Evolutionary conservation across 2,888 invertebrate species (phyloP).

Genomic region (Epistrophella euchroma): DNA sequence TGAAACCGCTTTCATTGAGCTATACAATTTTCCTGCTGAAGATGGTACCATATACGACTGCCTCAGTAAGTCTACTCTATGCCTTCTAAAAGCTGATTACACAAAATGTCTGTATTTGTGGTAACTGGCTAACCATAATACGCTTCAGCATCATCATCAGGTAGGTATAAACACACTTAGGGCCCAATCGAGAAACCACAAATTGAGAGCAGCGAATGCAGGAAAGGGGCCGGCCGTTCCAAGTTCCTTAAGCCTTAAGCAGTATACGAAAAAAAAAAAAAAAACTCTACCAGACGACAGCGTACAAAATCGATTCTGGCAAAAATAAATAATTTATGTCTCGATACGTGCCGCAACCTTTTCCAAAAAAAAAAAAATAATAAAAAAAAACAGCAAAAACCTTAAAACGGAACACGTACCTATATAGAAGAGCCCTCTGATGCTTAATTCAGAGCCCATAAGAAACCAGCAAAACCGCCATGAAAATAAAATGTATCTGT

Average conservation of each 20-base stretch:
- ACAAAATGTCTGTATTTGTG: slow-evolving; percentile 75
- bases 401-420: slow-evolving; percentile 38
- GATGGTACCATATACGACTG: not conserved
- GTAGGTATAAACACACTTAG: slow-evolving; percentile 44
- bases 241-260: slow-evolving; percentile 42
- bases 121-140: slow-evolving; percentile 29
- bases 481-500: slow-evolving; percentile 76
- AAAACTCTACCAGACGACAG: slow-evolving; percentile 57
- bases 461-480: slow-evolving; percentile 70
- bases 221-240: slow-evolving; percentile 70
- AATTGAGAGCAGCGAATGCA: slow-evolving; percentile 70
- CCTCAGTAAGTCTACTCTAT: not conserved
- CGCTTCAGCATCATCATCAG: slow-evolving; percentile 28
- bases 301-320: slow-evolving; percentile 75
- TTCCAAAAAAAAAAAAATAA: slow-evolving; percentile 29
- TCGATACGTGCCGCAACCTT: slow-evolving; percentile 61
- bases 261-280: slow-evolving; percentile 22
- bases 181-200: slow-evolving; percentile 69
- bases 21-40: slow-evolving; percentile 31
- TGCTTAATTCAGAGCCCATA: slow-evolving; percentile 54
- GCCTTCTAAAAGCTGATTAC: slow-evolving; percentile 59
- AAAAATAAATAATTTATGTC: slow-evolving; percentile 76
- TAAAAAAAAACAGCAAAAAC: slow-evolving; percentile 23
- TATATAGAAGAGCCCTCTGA: slow-evolving; percentile 44
- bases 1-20: slow-evolving; percentile 57